phyloP scores from a whole-genome alignment of 2,113 vertebrate species.

The Phaethornis superciliosus region DNA sequence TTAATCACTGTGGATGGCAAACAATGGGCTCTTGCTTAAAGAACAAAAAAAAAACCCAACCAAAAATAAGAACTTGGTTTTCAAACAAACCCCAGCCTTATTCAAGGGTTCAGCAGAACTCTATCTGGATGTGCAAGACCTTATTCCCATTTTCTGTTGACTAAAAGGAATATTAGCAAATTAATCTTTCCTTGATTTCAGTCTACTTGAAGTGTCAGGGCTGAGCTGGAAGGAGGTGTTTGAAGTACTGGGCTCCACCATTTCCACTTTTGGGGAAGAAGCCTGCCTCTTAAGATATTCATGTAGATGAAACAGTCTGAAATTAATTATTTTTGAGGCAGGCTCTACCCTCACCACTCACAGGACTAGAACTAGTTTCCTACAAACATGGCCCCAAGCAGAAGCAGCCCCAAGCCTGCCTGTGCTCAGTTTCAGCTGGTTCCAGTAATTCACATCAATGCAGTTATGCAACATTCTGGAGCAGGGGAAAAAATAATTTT shows the following conservation, averaged over 20 bases:
- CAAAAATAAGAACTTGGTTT: background rate
- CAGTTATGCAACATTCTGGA: background rate
- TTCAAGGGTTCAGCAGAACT: background rate
- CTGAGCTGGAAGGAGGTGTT: background rate
- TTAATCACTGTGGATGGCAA: conserved; percentile 34
- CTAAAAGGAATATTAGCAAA: background rate
- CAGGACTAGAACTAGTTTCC: background rate
- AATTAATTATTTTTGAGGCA: background rate
- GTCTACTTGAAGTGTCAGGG: background rate
- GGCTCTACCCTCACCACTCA: background rate
- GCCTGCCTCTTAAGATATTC: background rate
- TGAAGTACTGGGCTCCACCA: background rate
- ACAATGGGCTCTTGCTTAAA: background rate
- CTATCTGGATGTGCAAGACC: background rate
- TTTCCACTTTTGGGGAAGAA: background rate
- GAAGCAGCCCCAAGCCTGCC: background rate
- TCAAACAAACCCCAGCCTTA: background rate
- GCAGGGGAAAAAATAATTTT: background rate
- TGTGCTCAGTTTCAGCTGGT: background rate
- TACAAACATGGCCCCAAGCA: background rate
- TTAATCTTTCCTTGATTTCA: background rate
- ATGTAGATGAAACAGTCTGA: background rate
- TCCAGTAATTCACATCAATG: background rate
- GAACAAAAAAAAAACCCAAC: background rate
- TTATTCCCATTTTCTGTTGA: background rate